Evolutionary conservation across 2,888 invertebrate genomes (phyloP), one percentile per base, ranked within the genome.

Genomic region (Brachyptera risi): DNA sequence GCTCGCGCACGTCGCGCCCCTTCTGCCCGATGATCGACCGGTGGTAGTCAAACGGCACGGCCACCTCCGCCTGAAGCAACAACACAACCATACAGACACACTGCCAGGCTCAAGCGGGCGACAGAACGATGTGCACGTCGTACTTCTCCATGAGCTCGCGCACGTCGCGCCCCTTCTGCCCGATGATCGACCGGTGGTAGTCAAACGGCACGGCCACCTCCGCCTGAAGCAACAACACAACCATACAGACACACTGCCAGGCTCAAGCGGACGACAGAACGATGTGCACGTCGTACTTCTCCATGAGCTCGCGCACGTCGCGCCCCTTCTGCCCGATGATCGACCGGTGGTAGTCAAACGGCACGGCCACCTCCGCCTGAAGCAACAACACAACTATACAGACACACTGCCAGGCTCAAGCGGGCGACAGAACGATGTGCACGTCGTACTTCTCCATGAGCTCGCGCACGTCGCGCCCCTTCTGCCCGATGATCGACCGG

Each of bases 251-350:
- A n/a, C n/a, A n/a, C n/a, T n/a, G n/a, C n/a, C n/a, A n/a, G n/a
- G n/a, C n/a, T n/a, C n/a, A n/a, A n/a, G 88, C 86, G 13, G 92
- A 88, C 35, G 95, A 92, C 67, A 95, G 82, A 65, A 87, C 85
- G 69, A 97, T 93, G 74, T 94, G 94, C 3, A 98, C 97, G 74
- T 96, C 94, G 73, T 85, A 88, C 42, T 83, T 85, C 68, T 90
- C 89, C 93, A 96, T 96, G 70, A 93, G 80, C 69, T 85, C 85
- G 42, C 90, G 83, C 4, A 97, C 90, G 72, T 93, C 93, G 67
- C 87, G 84, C 58, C 95, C 94, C 72, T 90, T 92, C 71, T 90
- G 90, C 0, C 98, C 98, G 72, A 97, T 96, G 67, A 98, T 91
- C 61, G 90, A 86, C 65, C 96, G 86, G 77, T 98, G 98, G 72